Base-by-base conservation (phyloP, 2,797 vertebrate genomes). In the Squalus acanthias region DNA sequence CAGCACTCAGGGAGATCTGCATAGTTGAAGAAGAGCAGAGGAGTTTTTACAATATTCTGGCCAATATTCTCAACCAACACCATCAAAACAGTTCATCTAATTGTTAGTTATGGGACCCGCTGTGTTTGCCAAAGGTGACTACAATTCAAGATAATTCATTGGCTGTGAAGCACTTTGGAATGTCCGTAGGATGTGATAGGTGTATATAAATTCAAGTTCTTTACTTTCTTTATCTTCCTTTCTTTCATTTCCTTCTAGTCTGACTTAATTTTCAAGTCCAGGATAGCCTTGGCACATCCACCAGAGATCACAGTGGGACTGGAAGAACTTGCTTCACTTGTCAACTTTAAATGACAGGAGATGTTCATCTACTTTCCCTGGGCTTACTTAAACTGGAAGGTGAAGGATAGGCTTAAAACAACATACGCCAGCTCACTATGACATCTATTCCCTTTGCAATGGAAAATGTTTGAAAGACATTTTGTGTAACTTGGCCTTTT, bases 251-350 rank as follows among this genome's bases (percentile, higher is more conserved):
- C 22, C 39, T 67, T 69, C 29, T n/a, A 6, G n/a, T 33, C 5
- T 92, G 5, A 20, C 91, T 93, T 69, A 33, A 9, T 7, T 67
- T 93, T 67, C 63, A 33, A 39, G 33, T 92, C 65, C 8, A 22
- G 88, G 53, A 63, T 9, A 39, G 33, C 7, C 74, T 7, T 50
- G n/a, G n/a, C 39, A 39, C 39, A 46, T 69, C 91, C 8, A 46
- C 91, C n/a, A 67, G 91, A 93, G 91, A 93, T 93, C 65, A 93
- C n/a, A 69, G n/a, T 46, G n/a, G 91, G 29, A 33, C 57, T 63
- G 88, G 57, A 91, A 63, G 26, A 63, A 91, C 29, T 46, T 69
- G 63, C 39, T 93, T 93, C 65, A 93, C 22, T 93, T 93, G n/a
- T 93, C 91, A 93, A 67, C 17, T 13, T 69, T 67, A 24, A 46